phyloP scores from a whole-genome alignment of 2,797 vertebrate genomes.

The Clarias platycephalus region DNA sequence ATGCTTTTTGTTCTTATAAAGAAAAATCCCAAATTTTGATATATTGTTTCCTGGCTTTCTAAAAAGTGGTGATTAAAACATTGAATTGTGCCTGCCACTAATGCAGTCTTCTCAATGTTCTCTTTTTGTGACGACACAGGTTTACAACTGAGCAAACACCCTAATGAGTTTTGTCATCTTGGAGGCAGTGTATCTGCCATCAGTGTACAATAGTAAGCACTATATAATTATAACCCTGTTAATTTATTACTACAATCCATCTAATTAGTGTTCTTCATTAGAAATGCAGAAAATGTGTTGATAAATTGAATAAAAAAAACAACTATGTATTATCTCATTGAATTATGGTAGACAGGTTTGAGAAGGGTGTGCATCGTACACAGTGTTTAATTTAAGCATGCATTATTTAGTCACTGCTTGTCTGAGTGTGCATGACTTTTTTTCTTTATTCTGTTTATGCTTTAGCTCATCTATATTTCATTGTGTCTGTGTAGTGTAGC shows the following conservation, averaged over 20 bases:
- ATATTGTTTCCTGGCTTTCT: not conserved
- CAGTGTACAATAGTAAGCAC: not conserved
- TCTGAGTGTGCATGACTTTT: conserved; percentile 37
- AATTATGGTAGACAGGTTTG: conserved; percentile 58
- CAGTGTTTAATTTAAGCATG: conserved; percentile 61
- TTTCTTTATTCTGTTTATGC: conserved; percentile 49
- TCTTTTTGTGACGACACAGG: not conserved
- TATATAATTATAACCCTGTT: not conserved
- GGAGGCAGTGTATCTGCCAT: conserved; percentile 6
- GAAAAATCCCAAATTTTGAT: conserved; percentile 33
- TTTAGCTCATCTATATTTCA: conserved; percentile 56
- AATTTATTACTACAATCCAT: not conserved
- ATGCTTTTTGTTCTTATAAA: conserved; percentile 51
- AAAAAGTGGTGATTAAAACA: not conserved
- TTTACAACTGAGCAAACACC: conserved; percentile 17
- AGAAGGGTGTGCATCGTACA: conserved; percentile 46
- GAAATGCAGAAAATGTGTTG: not conserved
- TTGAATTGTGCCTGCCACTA: not conserved
- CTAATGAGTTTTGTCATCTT: not conserved
- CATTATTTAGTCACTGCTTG: conserved; percentile 61
- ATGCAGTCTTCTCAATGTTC: not conserved
- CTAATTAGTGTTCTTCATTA: not conserved
- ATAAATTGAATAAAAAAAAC: conserved; percentile 13
- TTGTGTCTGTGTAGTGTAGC: conserved; percentile 37
- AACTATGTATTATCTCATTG: conserved; percentile 32